phyloP scores from a whole-genome alignment of 92 coral and sea anemone genomes.

The Pocillopora meandrina region DNA sequence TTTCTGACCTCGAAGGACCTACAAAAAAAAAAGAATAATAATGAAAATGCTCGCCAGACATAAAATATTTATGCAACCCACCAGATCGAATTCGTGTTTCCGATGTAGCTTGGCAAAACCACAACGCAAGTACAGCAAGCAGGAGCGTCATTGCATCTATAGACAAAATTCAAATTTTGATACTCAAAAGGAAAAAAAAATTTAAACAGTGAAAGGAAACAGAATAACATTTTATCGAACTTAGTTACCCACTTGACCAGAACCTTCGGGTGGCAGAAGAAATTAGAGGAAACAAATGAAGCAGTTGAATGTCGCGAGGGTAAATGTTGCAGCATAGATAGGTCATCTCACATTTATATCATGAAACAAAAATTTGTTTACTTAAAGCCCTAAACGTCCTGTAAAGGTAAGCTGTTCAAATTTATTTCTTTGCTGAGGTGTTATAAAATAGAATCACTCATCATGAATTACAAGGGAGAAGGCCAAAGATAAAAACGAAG shows the following conservation, averaged over 20 bases:
- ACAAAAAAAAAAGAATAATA: background rate
- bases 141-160: background rate
- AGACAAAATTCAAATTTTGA: background rate
- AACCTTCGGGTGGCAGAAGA: too few species aligned
- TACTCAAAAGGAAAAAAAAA: too few species aligned
- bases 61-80: background rate
- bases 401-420: constrained; percentile 2
- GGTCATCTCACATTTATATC: background rate
- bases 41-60: background rate
- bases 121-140: background rate
- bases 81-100: constrained; percentile 5
- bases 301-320: background rate
- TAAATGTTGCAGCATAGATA: background rate
- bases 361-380: background rate
- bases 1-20: too few species aligned
- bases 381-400: background rate
- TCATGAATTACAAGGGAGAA: too few species aligned
- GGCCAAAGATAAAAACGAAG: too few species aligned
- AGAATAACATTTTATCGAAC: too few species aligned
- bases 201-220: too few species aligned
- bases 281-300: background rate
- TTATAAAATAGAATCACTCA: background rate
- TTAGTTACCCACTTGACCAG: too few species aligned
- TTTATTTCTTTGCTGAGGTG: background rate
- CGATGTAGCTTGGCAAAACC: constrained; percentile 5